These are phyloP conservation scores for Pollenia angustigena DNA, from an alignment of 2,888 invertebrate genomes.

Conservation along the genomic window DNA sequence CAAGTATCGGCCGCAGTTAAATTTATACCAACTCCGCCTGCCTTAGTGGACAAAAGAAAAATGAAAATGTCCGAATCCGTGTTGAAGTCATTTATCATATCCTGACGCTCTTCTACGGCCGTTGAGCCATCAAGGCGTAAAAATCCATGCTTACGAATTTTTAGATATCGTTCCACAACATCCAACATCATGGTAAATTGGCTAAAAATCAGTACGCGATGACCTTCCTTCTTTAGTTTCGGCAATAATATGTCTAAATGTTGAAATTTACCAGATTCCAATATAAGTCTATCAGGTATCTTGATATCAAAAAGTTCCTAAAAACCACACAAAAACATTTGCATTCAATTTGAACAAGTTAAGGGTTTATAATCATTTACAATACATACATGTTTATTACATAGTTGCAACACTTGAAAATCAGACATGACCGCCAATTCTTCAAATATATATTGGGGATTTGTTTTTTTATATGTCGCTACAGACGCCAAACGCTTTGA, in stretches of 20 bases:
- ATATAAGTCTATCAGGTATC: slow-evolving; percentile 89
- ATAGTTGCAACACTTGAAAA: slow-evolving; percentile 94
- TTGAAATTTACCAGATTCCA: slow-evolving; percentile 94
- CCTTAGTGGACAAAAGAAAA: slow-evolving; percentile 95
- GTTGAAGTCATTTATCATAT: slow-evolving; percentile 95
- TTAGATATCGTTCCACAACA: slow-evolving; percentile 94
- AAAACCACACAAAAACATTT: not conserved
- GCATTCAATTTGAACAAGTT: not conserved
- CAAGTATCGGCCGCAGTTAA: slow-evolving; percentile 97
- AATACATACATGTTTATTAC: slow-evolving; percentile 86
- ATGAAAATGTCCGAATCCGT: slow-evolving; percentile 91
- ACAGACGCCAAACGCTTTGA: slow-evolving; percentile 89
- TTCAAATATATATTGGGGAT: slow-evolving; percentile 91
- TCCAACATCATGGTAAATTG: slow-evolving; percentile 98
- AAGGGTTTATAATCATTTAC: not conserved
- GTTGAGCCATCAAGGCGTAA: slow-evolving; percentile 95
- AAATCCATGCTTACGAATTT: slow-evolving; percentile 89
- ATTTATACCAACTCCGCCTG: slow-evolving; percentile 98
- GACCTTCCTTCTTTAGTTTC: slow-evolving; percentile 89
- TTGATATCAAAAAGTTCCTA: slow-evolving; percentile 87
- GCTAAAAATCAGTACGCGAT: slow-evolving; percentile 96
- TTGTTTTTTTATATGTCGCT: slow-evolving; percentile 90
- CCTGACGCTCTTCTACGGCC: slow-evolving; percentile 93
- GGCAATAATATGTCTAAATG: slow-evolving; percentile 92
- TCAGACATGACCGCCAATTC: slow-evolving; percentile 95